Percentiles rank a stretch among this genome's conserved stretches.
These are phyloP conservation scores for Spheniscus mendiculus DNA, from an alignment of 2,113 vertebrate species.

Conservation along the genomic window DNA sequence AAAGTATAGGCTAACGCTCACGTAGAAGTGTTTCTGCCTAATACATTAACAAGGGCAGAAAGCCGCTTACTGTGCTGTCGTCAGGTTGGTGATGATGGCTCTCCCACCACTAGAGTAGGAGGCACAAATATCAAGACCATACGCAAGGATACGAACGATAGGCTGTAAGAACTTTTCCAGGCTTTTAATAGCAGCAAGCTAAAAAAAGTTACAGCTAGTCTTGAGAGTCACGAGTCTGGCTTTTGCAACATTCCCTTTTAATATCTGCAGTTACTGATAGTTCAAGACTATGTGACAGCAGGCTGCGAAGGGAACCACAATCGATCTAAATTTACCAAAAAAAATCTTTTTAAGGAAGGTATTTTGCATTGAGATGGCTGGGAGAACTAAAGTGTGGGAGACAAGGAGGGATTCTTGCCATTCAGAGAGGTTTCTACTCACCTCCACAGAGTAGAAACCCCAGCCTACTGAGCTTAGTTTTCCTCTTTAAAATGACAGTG, in stretches of 20 bases:
- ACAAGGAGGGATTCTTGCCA: background rate
- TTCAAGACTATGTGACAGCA: background rate
- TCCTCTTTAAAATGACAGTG: background rate
- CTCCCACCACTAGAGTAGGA: background rate
- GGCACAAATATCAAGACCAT: background rate
- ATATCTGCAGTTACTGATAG: background rate
- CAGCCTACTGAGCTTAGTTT: background rate
- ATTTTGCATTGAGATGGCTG: background rate
- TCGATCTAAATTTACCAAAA: background rate
- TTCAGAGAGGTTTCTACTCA: background rate
- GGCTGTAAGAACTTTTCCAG: background rate
- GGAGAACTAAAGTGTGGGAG: background rate
- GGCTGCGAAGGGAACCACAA: background rate
- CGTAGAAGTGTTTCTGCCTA: background rate
- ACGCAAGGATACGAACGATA: background rate
- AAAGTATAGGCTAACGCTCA: rapidly evolving
- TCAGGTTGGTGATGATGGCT: background rate
- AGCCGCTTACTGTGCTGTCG: background rate
- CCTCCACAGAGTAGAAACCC: background rate
- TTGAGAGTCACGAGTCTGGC: background rate
- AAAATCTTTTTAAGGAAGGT: background rate
- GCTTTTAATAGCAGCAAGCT: background rate
- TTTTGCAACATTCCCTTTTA: background rate
- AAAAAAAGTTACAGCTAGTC: background rate
- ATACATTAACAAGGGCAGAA: background rate